Evolutionary conservation across 2,113 vertebrate genomes (phyloP), one percentile per base, ranked within the genome.

Genomic region (Nycticorax nycticorax): DNA sequence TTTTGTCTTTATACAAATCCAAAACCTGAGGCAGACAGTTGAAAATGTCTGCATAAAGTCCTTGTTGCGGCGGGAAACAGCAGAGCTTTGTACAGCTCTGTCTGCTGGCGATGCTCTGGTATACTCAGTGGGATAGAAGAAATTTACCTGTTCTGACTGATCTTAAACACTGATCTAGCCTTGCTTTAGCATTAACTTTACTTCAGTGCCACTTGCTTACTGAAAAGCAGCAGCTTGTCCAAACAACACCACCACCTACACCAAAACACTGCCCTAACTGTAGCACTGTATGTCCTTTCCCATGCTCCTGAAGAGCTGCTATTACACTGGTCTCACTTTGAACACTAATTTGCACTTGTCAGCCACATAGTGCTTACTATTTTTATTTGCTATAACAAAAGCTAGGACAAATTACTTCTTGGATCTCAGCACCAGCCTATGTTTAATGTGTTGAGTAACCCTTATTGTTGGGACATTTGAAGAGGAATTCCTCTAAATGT

Each of bases 291-390:
- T 53, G 30, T 19, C 35, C 17, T 84, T 84, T n/a, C 47, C 45
- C 2, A 7, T 27, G 16, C 8, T 75, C 21, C 6, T 60, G 39
- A 62, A 68, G 48, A 82, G 6, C 26, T 67, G 15, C 23, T 63
- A 4, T 28, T 23, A 7, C 5, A 23, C 37, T 24, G 16, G 48
- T n/a, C 0, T 3, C 5, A 4, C 10, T 48, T 41, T 22, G 5
- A 85, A 18, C 6, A 5, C 3, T 37, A 14, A n/a, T 39, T 82
- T 39, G 16, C 5, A 16, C 12, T 53, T 41, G 30, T 35, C 50
- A 77, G 3, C 27, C 30, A 76, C 39, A 12, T 43, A 57, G 7
- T 33, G 4, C 23, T 35, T 64, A 8, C 32, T 37, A 15, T 3
- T 24, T 62, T 32, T 35, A 14, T 33, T 52, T n/a, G 21, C 1